Evolutionary conservation across 2,113 vertebrate genomes (phyloP), one percentile per base, ranked within the genome.

Genomic region (Macrotis lagotis): DNA sequence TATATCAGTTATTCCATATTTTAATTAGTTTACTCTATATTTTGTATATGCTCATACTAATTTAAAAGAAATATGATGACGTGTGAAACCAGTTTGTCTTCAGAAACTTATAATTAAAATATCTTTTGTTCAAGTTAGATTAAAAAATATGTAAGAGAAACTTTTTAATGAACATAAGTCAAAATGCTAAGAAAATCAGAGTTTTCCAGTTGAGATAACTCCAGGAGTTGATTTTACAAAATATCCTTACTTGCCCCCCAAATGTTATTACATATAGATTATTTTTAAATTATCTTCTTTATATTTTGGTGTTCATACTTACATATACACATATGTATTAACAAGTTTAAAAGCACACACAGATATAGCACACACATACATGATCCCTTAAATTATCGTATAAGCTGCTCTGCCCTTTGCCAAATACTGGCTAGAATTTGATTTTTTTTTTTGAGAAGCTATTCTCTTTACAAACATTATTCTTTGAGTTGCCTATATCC

Each of bases 31-130:
- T 95, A 50, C 59, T 94, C 9, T 51, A 91, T 89, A 25, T 83
- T 53, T 25, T 92, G 16, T 48, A 0, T 89, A 92, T 92, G 44
- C 91, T 96, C 55, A 91, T 91, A 96, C 91, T 10, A 92, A 53
- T 51, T 90, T 94, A 52, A n/a, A 96, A 51, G 89, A 95, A 59
- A 10, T 51, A 88, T 96, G 89, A 95, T 94, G 55, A 96, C 97
- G 92, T 51, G 0, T 66, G 51, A 88, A 93, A 94, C 6, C 49
- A 50, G 93, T 51, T 96, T 91, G 0, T 96, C 97, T 97, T 91
- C 11, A 37, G 5, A 66, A 5, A 51, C 89, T 97, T 91, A 0
- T 94, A 95, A 92, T 88, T 96, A 95, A 97, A 97, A 92, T 92
- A 48, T 0, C 24, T 93, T 97, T 96, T 94, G 59, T 88, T 91